Evolutionary conservation across 2,797 vertebrate species (phyloP).

Genomic region (Zalophus californianus): DNA sequence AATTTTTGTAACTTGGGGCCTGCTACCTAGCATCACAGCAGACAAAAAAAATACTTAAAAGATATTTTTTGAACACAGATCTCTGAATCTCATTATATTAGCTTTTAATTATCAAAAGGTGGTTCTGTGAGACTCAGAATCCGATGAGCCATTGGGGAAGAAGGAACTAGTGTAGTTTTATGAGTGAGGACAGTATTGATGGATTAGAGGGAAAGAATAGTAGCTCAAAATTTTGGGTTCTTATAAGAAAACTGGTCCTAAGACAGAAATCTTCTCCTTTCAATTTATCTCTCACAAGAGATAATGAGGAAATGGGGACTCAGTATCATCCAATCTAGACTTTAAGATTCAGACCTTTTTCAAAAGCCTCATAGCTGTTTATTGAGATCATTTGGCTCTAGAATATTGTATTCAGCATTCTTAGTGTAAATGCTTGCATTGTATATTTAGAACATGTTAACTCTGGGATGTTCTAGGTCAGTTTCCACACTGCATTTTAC

Average conservation of each 20-base stretch:
- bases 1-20: background rate
- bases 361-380: background rate
- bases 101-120: slow-evolving; percentile 7
- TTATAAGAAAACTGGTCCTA: background rate
- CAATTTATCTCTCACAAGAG: background rate
- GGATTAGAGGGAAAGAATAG: background rate
- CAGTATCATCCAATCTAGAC: background rate
- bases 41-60: slow-evolving; percentile 38
- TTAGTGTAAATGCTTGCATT: background rate
- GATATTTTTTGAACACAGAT: background rate
- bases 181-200: background rate
- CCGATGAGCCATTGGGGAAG: background rate
- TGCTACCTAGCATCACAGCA: background rate
- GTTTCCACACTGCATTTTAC: slow-evolving; percentile 32
- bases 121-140: background rate
- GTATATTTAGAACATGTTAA: background rate
- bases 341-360: background rate
- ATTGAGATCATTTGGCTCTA: slow-evolving; percentile 23
- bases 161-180: background rate
- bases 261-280: slow-evolving; percentile 27
- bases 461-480: background rate
- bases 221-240: background rate
- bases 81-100: background rate
- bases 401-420: background rate
- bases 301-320: background rate